phyloP scores from a whole-genome alignment of 2,113 vertebrate species.

The Poeciliopsis prolifica region DNA sequence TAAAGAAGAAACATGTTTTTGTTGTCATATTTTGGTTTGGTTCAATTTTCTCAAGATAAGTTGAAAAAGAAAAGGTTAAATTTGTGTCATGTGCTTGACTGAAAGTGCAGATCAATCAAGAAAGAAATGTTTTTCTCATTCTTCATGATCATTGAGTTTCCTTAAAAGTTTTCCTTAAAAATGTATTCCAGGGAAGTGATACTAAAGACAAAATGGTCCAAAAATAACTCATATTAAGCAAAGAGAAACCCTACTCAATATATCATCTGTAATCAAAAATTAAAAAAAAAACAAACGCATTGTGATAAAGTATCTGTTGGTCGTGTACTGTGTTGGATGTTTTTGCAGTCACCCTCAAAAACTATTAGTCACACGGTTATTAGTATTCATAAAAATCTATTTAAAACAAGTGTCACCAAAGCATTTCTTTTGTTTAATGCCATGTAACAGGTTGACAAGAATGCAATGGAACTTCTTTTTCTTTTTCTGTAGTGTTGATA shows the following conservation, averaged over 20 bases:
- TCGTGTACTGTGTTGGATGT: too few relatives aligned
- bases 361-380: too few relatives aligned
- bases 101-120: not conserved
- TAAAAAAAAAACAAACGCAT: not conserved
- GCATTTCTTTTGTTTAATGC: too few relatives aligned
- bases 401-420: too few relatives aligned
- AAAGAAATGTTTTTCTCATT: not conserved
- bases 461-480: too few relatives aligned
- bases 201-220: not conserved
- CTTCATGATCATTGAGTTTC: not conserved
- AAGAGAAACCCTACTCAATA: not conserved
- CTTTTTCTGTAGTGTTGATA: too few relatives aligned
- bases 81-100: not conserved
- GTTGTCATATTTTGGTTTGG: not conserved
- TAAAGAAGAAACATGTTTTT: not conserved
- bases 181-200: not conserved
- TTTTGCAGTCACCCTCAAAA: too few relatives aligned
- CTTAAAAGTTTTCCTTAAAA: not conserved
- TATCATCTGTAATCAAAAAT: not conserved
- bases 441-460: too few relatives aligned
- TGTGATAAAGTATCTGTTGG: not conserved
- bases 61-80: not conserved
- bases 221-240: too few relatives aligned
- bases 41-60: not conserved
- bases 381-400: too few relatives aligned